Evolutionary conservation across 2,113 vertebrate genomes (phyloP).

Genomic region (Urocynchramus pylzowi): DNA sequence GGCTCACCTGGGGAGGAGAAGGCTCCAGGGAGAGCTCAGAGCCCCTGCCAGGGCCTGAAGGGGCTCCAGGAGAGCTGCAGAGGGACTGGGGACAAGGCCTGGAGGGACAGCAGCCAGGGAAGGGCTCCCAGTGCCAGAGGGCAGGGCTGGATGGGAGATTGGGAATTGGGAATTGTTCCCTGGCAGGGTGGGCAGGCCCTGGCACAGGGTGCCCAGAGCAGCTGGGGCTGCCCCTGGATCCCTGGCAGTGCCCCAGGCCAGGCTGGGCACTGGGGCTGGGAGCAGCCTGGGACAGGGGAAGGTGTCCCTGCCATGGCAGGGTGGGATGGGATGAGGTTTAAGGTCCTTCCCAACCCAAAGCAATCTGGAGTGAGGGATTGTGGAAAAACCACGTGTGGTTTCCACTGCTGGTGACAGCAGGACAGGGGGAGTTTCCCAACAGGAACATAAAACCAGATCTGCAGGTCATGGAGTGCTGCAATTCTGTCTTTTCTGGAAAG

Average conservation of each 20-base stretch:
- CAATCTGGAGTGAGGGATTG: neutral
- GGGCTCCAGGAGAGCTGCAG: neutral
- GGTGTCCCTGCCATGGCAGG: neutral
- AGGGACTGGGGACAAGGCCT: neutral
- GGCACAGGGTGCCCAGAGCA: no score
- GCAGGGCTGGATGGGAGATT: neutral
- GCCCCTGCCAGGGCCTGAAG: neutral
- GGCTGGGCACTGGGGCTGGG: neutral
- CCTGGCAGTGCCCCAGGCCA: neutral
- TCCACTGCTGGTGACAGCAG: neutral
- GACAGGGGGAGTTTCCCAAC: neutral
- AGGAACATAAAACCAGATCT: neutral
- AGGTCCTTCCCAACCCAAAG: neutral
- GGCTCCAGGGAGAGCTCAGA: neutral
- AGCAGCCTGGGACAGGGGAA: neutral
- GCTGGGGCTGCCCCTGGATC: neutral
- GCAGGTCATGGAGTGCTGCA: neutral
- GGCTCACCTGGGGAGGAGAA: neutral
- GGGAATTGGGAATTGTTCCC: neutral
- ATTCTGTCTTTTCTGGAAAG: neutral
- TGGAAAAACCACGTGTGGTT: rapidly evolving
- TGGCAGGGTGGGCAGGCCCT: neutral
- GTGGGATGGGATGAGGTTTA: rapidly evolving
- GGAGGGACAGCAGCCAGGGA: neutral
- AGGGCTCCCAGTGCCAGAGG: neutral